A percentile compares a stretch with the other conserved stretches of the same genome.
These are phyloP conservation scores for Cavia porcellus DNA, from an alignment of 2,113 vertebrate genomes.

Conservation along the genomic window DNA sequence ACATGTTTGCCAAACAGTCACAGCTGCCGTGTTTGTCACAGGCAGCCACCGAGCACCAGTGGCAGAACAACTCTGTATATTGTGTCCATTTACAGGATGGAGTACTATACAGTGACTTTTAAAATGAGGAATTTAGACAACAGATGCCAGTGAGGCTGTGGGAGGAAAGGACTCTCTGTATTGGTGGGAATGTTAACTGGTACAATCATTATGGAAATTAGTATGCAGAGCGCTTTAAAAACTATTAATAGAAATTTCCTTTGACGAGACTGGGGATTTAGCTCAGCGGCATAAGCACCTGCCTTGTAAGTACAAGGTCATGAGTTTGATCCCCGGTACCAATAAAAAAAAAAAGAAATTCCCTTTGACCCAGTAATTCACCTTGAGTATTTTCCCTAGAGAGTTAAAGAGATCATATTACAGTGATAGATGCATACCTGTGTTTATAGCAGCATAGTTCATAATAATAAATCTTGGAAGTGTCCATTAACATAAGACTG, in stretches of 20 bases:
- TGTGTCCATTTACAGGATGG: neutral
- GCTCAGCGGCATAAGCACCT: no score
- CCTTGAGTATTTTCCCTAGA: neutral
- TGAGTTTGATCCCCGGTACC: no score
- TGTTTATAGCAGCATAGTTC: neutral
- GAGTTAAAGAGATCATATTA: neutral
- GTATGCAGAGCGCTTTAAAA: neutral
- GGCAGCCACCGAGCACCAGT: neutral
- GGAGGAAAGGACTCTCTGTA: neutral
- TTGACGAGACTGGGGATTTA: neutral
- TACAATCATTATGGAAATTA: neutral
- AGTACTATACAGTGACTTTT: rapidly evolving
- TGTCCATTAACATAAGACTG: neutral
- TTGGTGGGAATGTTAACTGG: neutral
- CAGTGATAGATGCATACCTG: neutral
- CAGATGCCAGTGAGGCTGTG: neutral
- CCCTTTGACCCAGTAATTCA: neutral
- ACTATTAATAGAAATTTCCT: neutral
- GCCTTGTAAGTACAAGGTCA: no score
- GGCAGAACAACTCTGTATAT: neutral
- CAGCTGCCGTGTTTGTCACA: neutral
- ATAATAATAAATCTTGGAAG: neutral
- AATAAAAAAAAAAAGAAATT: neutral
- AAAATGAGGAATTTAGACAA: neutral
- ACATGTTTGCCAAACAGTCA: rapidly evolving